Conservation (phyloP, 2,888 invertebrate species). For the Petrolisthes cinctipes region DNA sequence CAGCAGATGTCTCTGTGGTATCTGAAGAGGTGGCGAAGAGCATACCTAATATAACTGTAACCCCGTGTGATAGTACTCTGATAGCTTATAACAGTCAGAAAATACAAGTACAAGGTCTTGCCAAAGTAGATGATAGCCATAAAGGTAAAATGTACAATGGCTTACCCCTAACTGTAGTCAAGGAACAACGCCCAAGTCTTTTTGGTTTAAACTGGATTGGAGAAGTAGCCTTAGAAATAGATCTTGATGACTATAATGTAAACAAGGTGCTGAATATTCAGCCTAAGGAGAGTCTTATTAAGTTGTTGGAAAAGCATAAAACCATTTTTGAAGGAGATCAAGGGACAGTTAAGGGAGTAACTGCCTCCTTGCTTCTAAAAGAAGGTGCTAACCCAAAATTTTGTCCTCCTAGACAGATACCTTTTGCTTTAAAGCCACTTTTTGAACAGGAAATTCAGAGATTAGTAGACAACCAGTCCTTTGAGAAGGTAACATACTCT, state of each 20-base stretch:
- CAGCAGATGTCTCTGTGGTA: constrained; percentile 16
- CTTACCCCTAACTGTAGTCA: neutral
- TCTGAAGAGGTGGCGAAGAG: neutral
- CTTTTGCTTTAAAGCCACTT: constrained; percentile 23
- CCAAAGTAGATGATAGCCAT: neutral
- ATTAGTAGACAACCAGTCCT: constrained; percentile 58
- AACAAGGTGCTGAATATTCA: neutral
- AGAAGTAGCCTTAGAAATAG: neutral
- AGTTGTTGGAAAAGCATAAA: neutral
- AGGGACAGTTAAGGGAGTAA: neutral
- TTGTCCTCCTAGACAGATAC: constrained; percentile 7
- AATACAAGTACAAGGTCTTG: neutral
- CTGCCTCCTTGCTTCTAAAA: constrained; percentile 4
- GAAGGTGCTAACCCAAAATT: constrained; percentile 8
- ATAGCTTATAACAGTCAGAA: neutral
- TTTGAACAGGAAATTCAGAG: constrained; percentile 46
- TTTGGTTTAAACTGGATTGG: constrained; percentile 9
- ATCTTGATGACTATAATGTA: neutral
- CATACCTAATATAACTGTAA: neutral
- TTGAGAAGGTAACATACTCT: constrained; percentile 60
- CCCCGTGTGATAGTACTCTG: neutral
- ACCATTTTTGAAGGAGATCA: neutral
- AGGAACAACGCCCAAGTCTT: neutral
- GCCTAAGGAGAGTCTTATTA: neutral
- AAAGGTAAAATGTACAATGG: neutral